Conservation (phyloP, 2,113 vertebrate genomes). For the Lampris megalopsis region DNA sequence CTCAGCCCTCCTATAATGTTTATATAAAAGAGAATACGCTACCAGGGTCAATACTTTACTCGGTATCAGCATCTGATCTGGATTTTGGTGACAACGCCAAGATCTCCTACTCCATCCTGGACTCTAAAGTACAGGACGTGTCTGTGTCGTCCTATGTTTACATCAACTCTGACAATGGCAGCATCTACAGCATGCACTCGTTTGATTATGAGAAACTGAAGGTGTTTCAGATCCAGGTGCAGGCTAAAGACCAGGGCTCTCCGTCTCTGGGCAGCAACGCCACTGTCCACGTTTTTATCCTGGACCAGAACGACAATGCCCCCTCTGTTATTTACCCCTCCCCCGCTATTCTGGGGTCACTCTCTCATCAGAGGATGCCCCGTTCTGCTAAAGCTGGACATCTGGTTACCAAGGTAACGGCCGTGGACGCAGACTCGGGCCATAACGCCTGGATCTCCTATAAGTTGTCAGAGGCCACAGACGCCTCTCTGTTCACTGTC, state of each 20-base stretch:
- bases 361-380: constrained; percentile 71
- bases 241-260: constrained; percentile 79
- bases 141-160: constrained; percentile 79
- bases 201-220: constrained; percentile 83
- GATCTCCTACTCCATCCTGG: constrained; percentile 80
- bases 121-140: constrained; percentile 65
- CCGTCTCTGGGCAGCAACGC: constrained; percentile 64
- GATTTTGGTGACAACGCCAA: constrained; percentile 80
- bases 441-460: constrained; percentile 82
- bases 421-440: constrained; percentile 80
- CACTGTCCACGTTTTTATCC: constrained; percentile 72
- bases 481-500: constrained; percentile 71
- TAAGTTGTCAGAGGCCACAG: constrained; percentile 68
- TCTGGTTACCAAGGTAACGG: constrained; percentile 79
- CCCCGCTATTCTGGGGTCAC: constrained; percentile 56
- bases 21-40: constrained; percentile 84
- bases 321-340: constrained; percentile 68
- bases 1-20: constrained; percentile 80
- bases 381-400: constrained; percentile 74
- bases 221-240: constrained; percentile 78
- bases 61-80: constrained; percentile 81
- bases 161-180: constrained; percentile 78
- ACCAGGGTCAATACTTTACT: constrained; percentile 79
- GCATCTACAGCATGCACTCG: constrained; percentile 70
- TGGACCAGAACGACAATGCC: constrained; percentile 80